These are phyloP conservation scores for Picus viridis DNA, from an alignment of 2,797 vertebrate genomes.

Conservation along the genomic window DNA sequence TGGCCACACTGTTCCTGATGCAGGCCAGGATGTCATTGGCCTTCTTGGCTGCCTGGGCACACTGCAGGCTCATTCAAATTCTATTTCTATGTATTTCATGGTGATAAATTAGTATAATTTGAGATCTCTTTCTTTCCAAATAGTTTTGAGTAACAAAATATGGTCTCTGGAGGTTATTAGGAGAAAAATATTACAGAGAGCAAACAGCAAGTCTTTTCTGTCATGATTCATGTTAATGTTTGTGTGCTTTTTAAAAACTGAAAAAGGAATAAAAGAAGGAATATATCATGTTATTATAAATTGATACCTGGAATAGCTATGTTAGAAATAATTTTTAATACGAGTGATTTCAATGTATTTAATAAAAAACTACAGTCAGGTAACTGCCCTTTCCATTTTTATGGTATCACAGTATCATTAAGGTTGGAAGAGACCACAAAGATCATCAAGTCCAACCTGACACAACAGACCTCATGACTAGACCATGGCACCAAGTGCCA, in stretches of 20 bases:
- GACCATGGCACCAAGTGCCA: too few species aligned
- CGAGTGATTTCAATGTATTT: background rate
- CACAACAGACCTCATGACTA: too few species aligned
- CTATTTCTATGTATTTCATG: background rate
- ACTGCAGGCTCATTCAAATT: too few species aligned
- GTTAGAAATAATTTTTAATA: background rate
- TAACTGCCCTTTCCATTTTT: background rate
- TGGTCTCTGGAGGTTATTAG: background rate
- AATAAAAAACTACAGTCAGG: background rate
- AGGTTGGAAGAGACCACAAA: too few species aligned
- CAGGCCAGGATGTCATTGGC: too few species aligned
- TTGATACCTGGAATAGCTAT: background rate
- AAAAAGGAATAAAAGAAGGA: background rate
- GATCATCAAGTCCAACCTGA: too few species aligned
- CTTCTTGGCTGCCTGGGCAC: too few species aligned
- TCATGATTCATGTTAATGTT: background rate
- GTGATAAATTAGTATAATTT: background rate
- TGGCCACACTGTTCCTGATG: too few species aligned
- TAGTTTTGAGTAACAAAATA: background rate
- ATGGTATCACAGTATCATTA: too few species aligned
- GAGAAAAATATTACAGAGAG: background rate
- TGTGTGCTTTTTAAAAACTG: background rate
- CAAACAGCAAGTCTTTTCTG: background rate
- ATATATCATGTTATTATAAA: background rate
- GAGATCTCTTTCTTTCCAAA: background rate